Base-by-base conservation (phyloP, 1,140 invertebrate species). In the Acyrthosiphon pisum region DNA sequence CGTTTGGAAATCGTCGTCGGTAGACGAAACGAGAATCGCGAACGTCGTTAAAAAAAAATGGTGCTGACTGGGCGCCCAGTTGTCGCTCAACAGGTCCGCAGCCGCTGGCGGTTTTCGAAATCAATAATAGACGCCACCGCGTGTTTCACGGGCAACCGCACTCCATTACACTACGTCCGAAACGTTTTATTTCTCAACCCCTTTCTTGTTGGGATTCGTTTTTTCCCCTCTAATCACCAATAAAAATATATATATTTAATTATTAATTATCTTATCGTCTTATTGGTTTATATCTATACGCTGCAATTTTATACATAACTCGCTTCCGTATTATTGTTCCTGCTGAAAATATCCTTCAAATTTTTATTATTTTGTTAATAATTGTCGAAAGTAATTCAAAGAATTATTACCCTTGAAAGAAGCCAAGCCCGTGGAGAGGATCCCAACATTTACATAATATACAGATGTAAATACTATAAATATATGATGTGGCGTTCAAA, bases 51-150 rank as follows among this genome's bases (percentile, higher is more conserved):
- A 41, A 68, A 60, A 68, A 68, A 68, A 68, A 68, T 68, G 60
- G 60, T 68, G 60, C 30, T n/a, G 9, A 68, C 60, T 68, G 30
- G 83, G 41, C 44, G 44, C 84, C 84, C 46, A 6, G 84, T 48
- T 87, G 44, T 44, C 84, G 84, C 44, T 87, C 84, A 87, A 87
- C 84, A 87, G 84, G 84, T 87, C 84, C 30, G 30, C 30, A 26
- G 44, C 44, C 14, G 83, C 23, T 44, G 30, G 11, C 84, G 11
- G 84, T 87, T 87, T 87, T 48, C 35, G 30, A 48, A 87, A 87
- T 87, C 84, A 87, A 87, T 87, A 87, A 86, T 44, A 86, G 9
- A 44, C 83, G 30, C 11, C 11, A 7, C 60, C 60, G 46, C 44
- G 44, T 48, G 11, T 87, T 87, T 87, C 84, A 87, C 44, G 30